Conservation (phyloP, 2,797 vertebrate genomes). For the Gouania willdenowi region DNA sequence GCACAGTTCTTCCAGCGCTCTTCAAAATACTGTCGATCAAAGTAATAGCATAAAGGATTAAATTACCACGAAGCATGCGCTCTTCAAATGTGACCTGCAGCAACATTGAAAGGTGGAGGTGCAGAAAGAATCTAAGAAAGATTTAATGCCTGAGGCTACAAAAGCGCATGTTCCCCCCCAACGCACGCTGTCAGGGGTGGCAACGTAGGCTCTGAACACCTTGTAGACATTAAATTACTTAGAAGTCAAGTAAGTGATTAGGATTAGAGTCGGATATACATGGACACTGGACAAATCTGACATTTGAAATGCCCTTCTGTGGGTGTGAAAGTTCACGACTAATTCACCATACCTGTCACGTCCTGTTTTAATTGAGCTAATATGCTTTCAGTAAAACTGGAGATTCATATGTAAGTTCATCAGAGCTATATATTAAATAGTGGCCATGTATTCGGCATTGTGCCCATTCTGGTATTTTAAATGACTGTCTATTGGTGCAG, state of each 20-base stretch:
- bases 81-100: slow-evolving; percentile 35
- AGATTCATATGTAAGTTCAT: no score
- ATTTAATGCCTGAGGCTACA: slow-evolving; percentile 22
- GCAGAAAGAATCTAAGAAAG: slow-evolving; percentile 30
- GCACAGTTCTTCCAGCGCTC: slow-evolving; percentile 19
- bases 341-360: no score
- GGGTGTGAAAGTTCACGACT: no score
- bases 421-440: no score
- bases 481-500: no score
- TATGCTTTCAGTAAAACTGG: no score
- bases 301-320: neutral
- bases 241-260: slow-evolving; percentile 3
- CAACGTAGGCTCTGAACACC: slow-evolving; percentile 5
- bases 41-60: slow-evolving; percentile 25
- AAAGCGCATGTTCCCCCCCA: slow-evolving; percentile 11
- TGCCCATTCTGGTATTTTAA: no score
- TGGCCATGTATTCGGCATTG: no score
- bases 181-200: slow-evolving; percentile 1
- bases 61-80: slow-evolving; percentile 27
- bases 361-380: no score
- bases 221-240: slow-evolving; percentile 7
- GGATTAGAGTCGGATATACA: neutral
- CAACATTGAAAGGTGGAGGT: slow-evolving; percentile 25
- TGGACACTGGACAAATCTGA: neutral
- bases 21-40: slow-evolving; percentile 42